Base-by-base conservation (phyloP, 1,140 invertebrate species). In the Drosophila kepulauana region DNA sequence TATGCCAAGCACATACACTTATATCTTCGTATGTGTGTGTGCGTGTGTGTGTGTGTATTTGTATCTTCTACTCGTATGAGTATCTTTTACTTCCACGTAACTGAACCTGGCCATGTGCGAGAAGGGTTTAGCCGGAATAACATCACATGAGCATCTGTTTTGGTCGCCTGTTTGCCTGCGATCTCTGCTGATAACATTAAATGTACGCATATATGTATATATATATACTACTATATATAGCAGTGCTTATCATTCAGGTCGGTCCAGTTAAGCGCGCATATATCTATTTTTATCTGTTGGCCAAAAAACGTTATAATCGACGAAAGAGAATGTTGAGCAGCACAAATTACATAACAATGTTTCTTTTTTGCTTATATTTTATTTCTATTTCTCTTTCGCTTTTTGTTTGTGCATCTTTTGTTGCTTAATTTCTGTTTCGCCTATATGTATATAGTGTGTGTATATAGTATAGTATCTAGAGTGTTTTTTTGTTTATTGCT, bases 71-170 rank as follows among this genome's bases (percentile, higher is more conserved):
- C 43, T n/a, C 10, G 15, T 41, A 6, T 30, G n/a, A 43, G 49
- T 76, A 75, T 78, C 72, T 90, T 68, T 89, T 79, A 81, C 82
- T 89, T 90, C 86, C 81, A 89, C 86, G 74, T 86, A 81, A 78
- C 81, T 81, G 85, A 76, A 90, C 69, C 87, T 79, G 88, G 56
- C 81, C 77, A 73, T 81, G 75, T 86, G 72, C 70, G 65, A 67
- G 15, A 38, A 57, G 73, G 74, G 68, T 49, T 70, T 64, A 48
- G 43, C 65, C 45, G 25, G 57, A 59, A 65, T 56, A 28, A 43
- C 35, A 64, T 64, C 62, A 54, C 62, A 64, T 64, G 49, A 52
- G 35, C 72, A 70, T 75, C 30, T 75, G 64, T 20, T 61, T 25
- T 13, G 43, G 51, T 13, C 28, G 51, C 28, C 30, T 28, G n/a